These are phyloP conservation scores for Labia minor DNA, from an alignment of 2,888 invertebrate species.

Conservation along the genomic window DNA sequence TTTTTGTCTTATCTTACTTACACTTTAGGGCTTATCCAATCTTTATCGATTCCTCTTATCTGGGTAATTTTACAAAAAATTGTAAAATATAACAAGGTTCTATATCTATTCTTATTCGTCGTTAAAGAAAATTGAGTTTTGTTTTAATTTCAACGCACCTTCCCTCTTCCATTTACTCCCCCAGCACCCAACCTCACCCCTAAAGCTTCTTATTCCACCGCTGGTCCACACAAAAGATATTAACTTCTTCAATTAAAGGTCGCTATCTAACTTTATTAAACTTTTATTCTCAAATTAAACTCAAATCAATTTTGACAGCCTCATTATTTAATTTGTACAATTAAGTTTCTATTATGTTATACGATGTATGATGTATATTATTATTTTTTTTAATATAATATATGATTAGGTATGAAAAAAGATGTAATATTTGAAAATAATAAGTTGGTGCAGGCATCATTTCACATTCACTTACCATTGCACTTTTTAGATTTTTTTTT, in stretches of 20 bases:
- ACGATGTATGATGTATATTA: not conserved
- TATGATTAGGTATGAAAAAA: too few species aligned
- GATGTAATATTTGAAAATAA: too few species aligned
- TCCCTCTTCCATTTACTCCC: not conserved
- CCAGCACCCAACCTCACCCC: too few species aligned
- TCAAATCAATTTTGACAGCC: not conserved
- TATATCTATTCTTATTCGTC: not conserved
- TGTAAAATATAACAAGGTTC: not conserved
- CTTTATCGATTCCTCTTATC: too few species aligned
- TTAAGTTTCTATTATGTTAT: not conserved
- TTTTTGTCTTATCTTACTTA: too few species aligned
- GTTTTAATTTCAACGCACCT: not conserved
- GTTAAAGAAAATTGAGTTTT: not conserved
- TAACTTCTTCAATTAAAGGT: not conserved
- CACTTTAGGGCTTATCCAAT: too few species aligned
- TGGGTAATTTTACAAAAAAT: too few species aligned
- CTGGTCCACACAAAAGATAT: not conserved
- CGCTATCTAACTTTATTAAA: not conserved
- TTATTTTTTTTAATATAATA: too few species aligned
- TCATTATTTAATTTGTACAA: not conserved
- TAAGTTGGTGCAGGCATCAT: too few species aligned
- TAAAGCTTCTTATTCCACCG: not conserved
- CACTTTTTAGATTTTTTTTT: too few species aligned
- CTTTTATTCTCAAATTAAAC: not conserved
- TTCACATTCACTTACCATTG: too few species aligned